Conservation (phyloP, 2,113 vertebrate species). For the Mixornis gularis region DNA sequence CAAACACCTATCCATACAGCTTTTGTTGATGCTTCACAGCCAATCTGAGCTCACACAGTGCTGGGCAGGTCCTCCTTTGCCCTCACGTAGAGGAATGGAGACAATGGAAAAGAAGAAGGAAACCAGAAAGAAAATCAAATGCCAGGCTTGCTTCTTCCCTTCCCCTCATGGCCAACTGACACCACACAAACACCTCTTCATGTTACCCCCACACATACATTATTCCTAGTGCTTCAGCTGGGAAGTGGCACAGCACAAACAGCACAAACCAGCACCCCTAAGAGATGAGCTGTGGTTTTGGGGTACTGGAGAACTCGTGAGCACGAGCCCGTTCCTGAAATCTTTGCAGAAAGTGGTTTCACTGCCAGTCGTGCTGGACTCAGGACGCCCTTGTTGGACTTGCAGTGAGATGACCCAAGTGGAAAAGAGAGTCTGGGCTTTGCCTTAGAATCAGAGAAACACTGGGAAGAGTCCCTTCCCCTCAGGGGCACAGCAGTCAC, state of each 20-base stretch:
- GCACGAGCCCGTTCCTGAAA: background rate
- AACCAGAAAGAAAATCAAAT: background rate
- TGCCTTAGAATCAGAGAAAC: background rate
- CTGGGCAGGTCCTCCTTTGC: background rate
- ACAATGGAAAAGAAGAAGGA: background rate
- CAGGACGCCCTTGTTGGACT: accelerated
- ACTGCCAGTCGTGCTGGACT: background rate
- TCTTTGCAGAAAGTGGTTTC: background rate
- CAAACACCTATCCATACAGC: background rate
- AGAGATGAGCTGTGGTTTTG: accelerated
- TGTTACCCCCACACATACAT: background rate
- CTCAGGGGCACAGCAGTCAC: background rate
- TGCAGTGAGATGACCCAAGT: background rate
- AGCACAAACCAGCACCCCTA: background rate
- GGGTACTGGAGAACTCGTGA: background rate
- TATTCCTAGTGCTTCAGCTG: background rate
- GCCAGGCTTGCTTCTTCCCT: background rate
- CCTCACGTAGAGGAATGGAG: background rate
- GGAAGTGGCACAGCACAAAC: background rate
- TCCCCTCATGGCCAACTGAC: background rate
- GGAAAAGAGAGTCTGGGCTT: background rate
- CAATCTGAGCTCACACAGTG: background rate
- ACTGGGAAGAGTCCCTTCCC: background rate
- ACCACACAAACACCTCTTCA: background rate
- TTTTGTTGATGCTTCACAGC: background rate